Base-by-base conservation (phyloP, 1,140 invertebrate genomes). In the Dendrolimus punctatus region DNA sequence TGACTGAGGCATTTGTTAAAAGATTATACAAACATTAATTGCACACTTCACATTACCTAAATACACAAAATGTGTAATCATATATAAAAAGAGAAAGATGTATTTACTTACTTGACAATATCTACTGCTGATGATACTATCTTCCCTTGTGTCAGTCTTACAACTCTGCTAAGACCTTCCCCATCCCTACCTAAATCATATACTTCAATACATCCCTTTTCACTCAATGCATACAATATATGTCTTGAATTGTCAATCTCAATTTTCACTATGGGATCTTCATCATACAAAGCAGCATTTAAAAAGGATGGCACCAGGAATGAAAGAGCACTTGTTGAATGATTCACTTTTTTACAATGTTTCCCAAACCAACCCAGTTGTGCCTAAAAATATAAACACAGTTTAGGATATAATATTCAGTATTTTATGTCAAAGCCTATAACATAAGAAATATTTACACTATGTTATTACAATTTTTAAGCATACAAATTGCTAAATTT, bases 311-410 rank as follows among this genome's bases (percentile, higher is more conserved):
- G 97, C 4, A 99, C 90, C 39, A 99, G 87, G 73, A 94, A 97
- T 23, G 97, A 96, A 6, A 98, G 84, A 4, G 93, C 88, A 56
- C 95, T 94, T 48, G 93, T 95, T 0, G 98, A 98, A 76, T 98
- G 95, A 88, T 99, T 99, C 3, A 98, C 91, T 89, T 98, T 99
- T 73, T 94, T 93, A 82, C 96, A 99, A 59, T 97, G 94, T 87
- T 96, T 95, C 10, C 96, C 95, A 83, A 98, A 98, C 97, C 98
- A 99, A 49, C 93, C 92, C 55, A 93, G 90, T 81, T 95, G 93
- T 40, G 93, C 93, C 90, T 93, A 73, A 53, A 87, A 82, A 39
- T 54, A 40, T 8, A 53, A 23, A 23, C 23, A 23, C 23, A 23
- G 1, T 23, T 23, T 23, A 23, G 23, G 23, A 23, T 23, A 23